A percentile compares a stretch with the other conserved stretches of the same genome.
phyloP scores from a whole-genome alignment of 2,797 vertebrate species.

The Orientallactaga sibirica region DNA sequence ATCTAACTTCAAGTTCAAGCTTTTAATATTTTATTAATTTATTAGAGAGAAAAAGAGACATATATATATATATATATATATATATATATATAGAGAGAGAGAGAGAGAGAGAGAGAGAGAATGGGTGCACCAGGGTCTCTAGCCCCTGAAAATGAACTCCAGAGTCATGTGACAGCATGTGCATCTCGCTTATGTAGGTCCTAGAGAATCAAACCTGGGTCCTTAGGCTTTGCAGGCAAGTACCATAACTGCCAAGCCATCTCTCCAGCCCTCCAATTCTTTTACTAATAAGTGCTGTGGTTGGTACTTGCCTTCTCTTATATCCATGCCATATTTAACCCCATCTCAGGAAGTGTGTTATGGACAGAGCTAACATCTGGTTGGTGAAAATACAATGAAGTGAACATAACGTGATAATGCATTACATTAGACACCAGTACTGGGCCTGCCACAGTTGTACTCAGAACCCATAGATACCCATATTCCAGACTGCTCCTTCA shows the following conservation, averaged over 20 bases:
- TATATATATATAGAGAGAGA: too few species aligned
- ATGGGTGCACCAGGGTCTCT: too few species aligned
- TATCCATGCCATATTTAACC: neutral
- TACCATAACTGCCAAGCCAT: too few species aligned
- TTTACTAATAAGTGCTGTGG: neutral
- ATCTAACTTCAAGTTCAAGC: neutral
- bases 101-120: too few species aligned
- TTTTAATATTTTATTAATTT: too few species aligned
- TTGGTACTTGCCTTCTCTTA: neutral
- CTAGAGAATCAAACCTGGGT: too few species aligned
- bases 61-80: too few species aligned
- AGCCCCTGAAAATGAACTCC: too few species aligned
- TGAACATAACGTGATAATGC: too few species aligned
- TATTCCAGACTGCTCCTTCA: neutral
- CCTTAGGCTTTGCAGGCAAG: too few species aligned
- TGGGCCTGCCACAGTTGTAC: neutral
- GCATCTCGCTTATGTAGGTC: neutral
- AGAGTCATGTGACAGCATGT: too few species aligned
- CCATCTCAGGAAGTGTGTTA: neutral
- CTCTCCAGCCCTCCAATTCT: neutral
- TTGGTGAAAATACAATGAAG: neutral
- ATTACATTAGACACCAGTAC: neutral
- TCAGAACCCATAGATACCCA: neutral
- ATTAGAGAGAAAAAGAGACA: too few species aligned
- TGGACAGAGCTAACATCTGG: neutral